Evolutionary conservation across 2,113 vertebrate species (phyloP).

Genomic region (Athene cunicularia): DNA sequence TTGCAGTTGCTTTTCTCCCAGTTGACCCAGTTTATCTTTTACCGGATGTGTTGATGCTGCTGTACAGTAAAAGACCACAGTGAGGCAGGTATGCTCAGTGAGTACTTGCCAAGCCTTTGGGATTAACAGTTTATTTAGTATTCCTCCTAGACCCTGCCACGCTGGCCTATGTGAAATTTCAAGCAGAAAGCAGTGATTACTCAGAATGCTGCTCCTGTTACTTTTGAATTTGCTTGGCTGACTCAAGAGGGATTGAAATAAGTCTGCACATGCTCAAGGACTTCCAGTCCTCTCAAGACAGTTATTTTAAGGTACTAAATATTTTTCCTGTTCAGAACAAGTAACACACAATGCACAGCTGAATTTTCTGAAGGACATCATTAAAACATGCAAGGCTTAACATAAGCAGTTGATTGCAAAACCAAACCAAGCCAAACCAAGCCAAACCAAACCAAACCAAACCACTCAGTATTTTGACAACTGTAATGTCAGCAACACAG

Average conservation of each 20-base stretch:
- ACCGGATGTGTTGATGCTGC: neutral
- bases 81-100: conserved; percentile 24
- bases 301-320: neutral
- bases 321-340: neutral
- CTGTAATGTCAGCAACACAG: neutral
- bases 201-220: conserved; percentile 13
- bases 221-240: conserved; percentile 24
- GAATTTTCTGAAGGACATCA: neutral
- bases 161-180: neutral
- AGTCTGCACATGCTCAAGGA: neutral
- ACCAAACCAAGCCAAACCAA: neutral
- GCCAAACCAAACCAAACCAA: neutral
- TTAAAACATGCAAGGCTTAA: neutral
- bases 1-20: neutral
- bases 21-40: conserved; percentile 1
- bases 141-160: conserved; percentile 1
- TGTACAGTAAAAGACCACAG: conserved; percentile 7
- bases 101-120: neutral
- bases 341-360: neutral
- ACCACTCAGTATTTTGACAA: neutral
- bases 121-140: conserved; percentile 61
- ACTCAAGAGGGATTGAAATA: neutral
- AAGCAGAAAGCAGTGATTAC: conserved; percentile 30
- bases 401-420: neutral
- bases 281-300: neutral